A percentile compares a stretch with the other conserved stretches of the same genome.
These are phyloP conservation scores for Bombus confusus DNA, from an alignment of 1,140 invertebrate species.

Conservation along the genomic window DNA sequence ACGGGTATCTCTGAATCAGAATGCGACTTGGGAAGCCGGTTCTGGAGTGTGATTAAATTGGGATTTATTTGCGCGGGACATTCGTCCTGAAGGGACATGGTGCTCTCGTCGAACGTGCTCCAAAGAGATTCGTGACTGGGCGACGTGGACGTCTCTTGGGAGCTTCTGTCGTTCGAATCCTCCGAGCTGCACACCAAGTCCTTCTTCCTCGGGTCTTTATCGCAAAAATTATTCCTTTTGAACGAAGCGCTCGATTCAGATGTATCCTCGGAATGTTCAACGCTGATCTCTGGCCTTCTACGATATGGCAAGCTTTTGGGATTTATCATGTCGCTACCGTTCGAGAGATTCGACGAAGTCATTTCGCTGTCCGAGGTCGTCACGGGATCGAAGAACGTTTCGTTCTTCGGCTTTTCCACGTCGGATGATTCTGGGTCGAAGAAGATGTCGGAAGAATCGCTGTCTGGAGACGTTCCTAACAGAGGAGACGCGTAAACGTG, in stretches of 20 bases:
- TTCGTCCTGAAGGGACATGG: constrained; percentile 74
- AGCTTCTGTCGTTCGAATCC: constrained; percentile 71
- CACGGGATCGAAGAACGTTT: constrained; percentile 70
- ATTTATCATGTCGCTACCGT: constrained; percentile 15
- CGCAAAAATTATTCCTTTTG: constrained; percentile 17
- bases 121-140: constrained; percentile 77
- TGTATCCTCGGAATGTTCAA: constrained; percentile 61
- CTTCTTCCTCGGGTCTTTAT: constrained; percentile 8
- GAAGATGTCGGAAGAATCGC: constrained; percentile 82
- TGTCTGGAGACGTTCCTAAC: constrained; percentile 72
- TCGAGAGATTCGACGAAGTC: constrained; percentile 40
- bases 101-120: constrained; percentile 78
- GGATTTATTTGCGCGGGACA: constrained; percentile 19
- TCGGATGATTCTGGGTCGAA: constrained; percentile 83
- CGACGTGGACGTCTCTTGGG: constrained; percentile 74
- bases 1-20: constrained; percentile 73
- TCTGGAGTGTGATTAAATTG: not conserved
- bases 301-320: not conserved
- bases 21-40: constrained; percentile 67
- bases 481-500: constrained; percentile 79
- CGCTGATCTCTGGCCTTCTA: constrained; percentile 8
- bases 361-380: constrained; percentile 71
- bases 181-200: constrained; percentile 61
- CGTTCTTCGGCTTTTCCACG: constrained; percentile 68
- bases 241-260: constrained; percentile 70